Evolutionary conservation across 2,113 vertebrate genomes (phyloP).

Genomic region (Cyanoderma ruficeps): DNA sequence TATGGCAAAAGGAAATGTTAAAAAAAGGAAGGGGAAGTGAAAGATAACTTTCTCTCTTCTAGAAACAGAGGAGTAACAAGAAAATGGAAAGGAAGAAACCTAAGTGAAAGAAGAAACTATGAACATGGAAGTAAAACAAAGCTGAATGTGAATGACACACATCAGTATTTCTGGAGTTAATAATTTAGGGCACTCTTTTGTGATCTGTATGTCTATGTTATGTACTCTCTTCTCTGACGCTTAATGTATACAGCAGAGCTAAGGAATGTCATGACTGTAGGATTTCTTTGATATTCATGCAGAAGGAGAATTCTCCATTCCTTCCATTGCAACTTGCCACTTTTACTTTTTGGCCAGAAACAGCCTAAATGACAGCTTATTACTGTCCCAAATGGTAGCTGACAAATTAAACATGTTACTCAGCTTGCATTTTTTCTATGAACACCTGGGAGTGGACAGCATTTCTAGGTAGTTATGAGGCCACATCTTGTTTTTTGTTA

Average conservation of each 20-base stretch:
- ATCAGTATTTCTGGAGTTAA: not conserved
- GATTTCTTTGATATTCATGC: not conserved
- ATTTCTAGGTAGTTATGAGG: not conserved
- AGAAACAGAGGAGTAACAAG: not conserved
- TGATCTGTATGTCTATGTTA: accelerated
- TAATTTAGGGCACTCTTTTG: not conserved
- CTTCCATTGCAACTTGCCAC: not conserved
- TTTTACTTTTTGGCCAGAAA: not conserved
- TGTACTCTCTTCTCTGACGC: not conserved
- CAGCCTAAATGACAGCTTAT: not conserved
- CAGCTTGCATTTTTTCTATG: not conserved
- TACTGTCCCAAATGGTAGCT: not conserved
- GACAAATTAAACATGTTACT: not conserved
- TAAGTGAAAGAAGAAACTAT: not conserved
- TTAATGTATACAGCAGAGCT: not conserved
- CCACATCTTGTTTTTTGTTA: not conserved
- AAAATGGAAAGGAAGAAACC: not conserved
- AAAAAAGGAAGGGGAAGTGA: not conserved
- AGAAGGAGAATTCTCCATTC: not conserved
- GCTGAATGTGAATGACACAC: not conserved
- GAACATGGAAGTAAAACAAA: not conserved
- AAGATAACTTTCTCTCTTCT: not conserved
- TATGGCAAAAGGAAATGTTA: not conserved
- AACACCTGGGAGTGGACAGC: not conserved
- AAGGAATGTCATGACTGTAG: not conserved